Evolutionary conservation across 2,113 vertebrate species (phyloP).

Genomic region (Glaucomys volans): DNA sequence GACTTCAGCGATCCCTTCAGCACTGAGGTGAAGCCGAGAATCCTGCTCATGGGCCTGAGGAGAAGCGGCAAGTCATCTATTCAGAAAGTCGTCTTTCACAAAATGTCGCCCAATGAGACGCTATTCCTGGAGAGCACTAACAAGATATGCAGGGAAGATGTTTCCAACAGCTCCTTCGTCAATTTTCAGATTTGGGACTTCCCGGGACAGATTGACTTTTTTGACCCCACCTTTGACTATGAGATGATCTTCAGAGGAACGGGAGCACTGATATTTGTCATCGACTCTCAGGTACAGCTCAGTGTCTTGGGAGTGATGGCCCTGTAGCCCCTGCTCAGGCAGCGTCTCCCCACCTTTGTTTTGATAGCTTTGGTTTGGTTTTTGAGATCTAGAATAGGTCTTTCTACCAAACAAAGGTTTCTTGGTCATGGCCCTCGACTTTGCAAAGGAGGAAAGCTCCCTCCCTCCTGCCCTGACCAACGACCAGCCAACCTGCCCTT

Average conservation of each 20-base stretch:
- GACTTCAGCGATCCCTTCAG: conserved; percentile 93
- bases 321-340: fast-evolving
- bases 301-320: neutral
- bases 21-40: conserved; percentile 96
- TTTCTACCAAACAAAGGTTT: neutral
- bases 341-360: neutral
- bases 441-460: neutral
- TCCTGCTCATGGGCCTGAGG: conserved; percentile 95
- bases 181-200: conserved; percentile 98
- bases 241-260: conserved; percentile 98
- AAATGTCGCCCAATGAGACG: conserved; percentile 96
- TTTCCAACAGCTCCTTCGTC: conserved; percentile 96
- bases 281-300: conserved; percentile 94
- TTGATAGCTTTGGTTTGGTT: neutral
- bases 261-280: conserved; percentile 95
- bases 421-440: neutral
- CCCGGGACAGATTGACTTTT: conserved; percentile 96
- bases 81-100: conserved; percentile 98
- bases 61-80: conserved; percentile 97
- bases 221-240: conserved; percentile 95
- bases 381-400: neutral
- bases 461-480: neutral
- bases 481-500: fast-evolving
- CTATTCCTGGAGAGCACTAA: conserved; percentile 96
- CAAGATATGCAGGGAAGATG: conserved; percentile 95